Base-by-base conservation (phyloP, 2,113 vertebrate genomes). In the Heterochromis multidens region DNA sequence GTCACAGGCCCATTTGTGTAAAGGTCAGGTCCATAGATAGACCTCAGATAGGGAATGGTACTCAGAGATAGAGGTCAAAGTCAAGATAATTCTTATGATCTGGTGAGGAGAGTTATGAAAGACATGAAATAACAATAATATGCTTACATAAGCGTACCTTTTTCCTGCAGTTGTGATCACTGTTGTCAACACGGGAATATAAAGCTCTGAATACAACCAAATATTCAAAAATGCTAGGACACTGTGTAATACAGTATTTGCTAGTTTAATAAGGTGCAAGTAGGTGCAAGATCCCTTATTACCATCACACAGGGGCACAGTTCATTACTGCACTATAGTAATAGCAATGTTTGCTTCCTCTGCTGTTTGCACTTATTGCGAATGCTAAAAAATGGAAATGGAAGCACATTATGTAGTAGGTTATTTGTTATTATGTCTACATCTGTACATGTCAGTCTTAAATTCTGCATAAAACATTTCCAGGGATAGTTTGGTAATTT, bases 1-100 rank as follows among this genome's bases (percentile, higher is more conserved):
- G 93, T 94, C 93, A 90, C 80, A 87, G 76, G 85, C 86, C 87
- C 59, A 82, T 92, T 90, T 92, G 88, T 92, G 88, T 92, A 92
- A 95, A 95, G 93, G 95, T 93, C 93, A 93, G 21, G 77, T 85
- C 87, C 84, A 58, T 57, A 84, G 88, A 74, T 89, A 87, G 77
- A 88, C 58, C 74, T 65, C 67, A 78, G 79, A 89, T 21, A 77
- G 58, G 8, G 62, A 90, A 87, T 84, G 77, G 46, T 65, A 79
- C 25, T 83, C 40, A 46, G 52, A 84, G 81, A 87, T 29, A 40
- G 61, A 87, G 78, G 81, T 84, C 40, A 56, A 82, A 82, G 89
- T 93, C 84, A 90, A 89, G 59, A 86, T 85, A 80, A 91, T 76
- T 70, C 72, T 81, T 63, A 67, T 87, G 76, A 91, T 93, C 80